phyloP scores from a whole-genome alignment of 2,797 vertebrate genomes.

The Hyperoplus lanceolatus region DNA sequence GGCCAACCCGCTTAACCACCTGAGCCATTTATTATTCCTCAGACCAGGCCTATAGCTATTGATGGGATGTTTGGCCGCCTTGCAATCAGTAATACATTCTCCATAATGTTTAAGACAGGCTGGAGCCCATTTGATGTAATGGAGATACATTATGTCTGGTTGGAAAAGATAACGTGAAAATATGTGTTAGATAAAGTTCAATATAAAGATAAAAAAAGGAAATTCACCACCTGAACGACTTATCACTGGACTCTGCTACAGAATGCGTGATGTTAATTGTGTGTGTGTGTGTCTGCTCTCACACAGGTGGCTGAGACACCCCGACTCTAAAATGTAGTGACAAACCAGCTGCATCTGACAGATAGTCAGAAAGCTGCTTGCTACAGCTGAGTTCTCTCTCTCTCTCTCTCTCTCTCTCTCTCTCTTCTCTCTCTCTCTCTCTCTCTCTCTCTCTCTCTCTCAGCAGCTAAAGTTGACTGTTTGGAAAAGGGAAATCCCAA shows the following conservation, averaged over 20 bases:
- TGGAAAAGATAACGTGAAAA: constrained; percentile 15
- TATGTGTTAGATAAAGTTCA: constrained; percentile 26
- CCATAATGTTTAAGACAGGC: constrained; percentile 11
- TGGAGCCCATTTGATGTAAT: constrained; percentile 17
- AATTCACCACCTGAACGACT: constrained; percentile 19
- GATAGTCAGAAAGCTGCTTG: constrained; percentile 53
- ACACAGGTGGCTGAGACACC: constrained; percentile 79
- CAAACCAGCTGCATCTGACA: constrained; percentile 79
- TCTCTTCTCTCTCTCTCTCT: background rate
- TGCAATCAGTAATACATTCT: constrained; percentile 17
- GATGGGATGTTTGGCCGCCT: constrained; percentile 31
- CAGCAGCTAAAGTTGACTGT: constrained; percentile 28
- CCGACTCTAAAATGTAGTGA: constrained; percentile 50
- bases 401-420: constrained; percentile 18
- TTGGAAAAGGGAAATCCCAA: constrained; percentile 52
- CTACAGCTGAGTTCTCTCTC: constrained; percentile 16
- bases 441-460: background rate
- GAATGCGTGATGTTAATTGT: constrained; percentile 27
- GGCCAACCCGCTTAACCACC: too few relatives aligned
- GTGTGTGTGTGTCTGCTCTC: constrained; percentile 11
- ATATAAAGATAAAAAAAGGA: constrained; percentile 43
- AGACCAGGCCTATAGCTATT: constrained; percentile 23
- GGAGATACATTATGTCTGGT: background rate
- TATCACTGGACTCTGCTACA: constrained; percentile 46
- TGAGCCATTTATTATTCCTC: background rate